A percentile compares a stretch with the other conserved stretches of the same genome.
Evolutionary conservation across 2,888 invertebrate species (phyloP).

Genomic region (Chrysotoxum bicinctum): DNA sequence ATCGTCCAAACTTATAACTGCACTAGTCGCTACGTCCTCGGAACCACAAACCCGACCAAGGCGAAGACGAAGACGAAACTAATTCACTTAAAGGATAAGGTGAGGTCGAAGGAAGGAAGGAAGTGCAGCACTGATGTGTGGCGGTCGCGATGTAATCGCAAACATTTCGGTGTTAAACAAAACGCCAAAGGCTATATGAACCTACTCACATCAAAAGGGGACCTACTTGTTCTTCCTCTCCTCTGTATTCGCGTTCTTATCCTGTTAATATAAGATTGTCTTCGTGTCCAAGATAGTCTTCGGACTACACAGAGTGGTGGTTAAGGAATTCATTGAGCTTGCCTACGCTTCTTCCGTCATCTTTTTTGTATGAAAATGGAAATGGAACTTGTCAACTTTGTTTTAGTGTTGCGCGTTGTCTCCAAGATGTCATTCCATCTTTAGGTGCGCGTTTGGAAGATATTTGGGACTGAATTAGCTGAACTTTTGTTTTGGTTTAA

Average conservation of each 20-base stretch:
- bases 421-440: constrained; percentile 40
- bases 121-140: constrained; percentile 46
- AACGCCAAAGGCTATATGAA: constrained; percentile 67
- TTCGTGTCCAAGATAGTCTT: constrained; percentile 23
- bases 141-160: constrained; percentile 69
- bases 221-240: constrained; percentile 15
- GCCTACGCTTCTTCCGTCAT: constrained; percentile 41
- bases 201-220: constrained; percentile 3
- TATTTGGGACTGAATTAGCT: neutral
- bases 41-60: constrained; percentile 38
- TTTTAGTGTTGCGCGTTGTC: constrained; percentile 3
- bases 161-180: constrained; percentile 67
- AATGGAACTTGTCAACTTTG: constrained; percentile 65
- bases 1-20: neutral
- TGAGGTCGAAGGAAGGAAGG: constrained; percentile 25
- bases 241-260: constrained; percentile 41
- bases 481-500: neutral
- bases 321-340: constrained; percentile 33
- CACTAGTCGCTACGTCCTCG: neutral
- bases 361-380: constrained; percentile 2
- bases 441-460: neutral
- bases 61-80: constrained; percentile 63
- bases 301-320: neutral
- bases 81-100: constrained; percentile 62
- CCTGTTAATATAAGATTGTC: constrained; percentile 35